These are phyloP conservation scores for Falcaria lacertinaria DNA, from an alignment of 2,888 invertebrate species.

Conservation along the genomic window DNA sequence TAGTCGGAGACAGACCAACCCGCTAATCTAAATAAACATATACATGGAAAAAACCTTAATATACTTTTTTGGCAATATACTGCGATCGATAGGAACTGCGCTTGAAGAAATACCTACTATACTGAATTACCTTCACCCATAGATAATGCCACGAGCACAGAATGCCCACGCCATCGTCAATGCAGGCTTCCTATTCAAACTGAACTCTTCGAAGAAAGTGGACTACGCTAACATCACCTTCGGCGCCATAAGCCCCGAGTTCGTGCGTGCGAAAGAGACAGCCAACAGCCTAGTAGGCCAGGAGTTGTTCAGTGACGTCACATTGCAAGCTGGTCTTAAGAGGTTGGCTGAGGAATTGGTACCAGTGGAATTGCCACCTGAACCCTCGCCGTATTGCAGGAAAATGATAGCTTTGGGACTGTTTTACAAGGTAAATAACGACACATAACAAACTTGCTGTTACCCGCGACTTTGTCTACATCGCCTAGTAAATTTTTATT, in stretches of 20 bases:
- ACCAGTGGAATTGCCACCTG: constrained; percentile 82
- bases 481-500: no score
- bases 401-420: constrained; percentile 85
- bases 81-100: no score
- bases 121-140: constrained; percentile 13
- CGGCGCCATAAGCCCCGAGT: constrained; percentile 81
- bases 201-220: constrained; percentile 61
- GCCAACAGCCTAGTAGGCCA: constrained; percentile 70
- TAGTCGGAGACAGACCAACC: no score
- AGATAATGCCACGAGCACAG: constrained; percentile 88
- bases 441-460: not conserved
- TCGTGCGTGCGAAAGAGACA: constrained; percentile 78
- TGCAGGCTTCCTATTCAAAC: constrained; percentile 84
- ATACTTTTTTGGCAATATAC: no score
- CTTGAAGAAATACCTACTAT: not conserved
- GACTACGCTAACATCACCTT: constrained; percentile 80
- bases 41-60: no score
- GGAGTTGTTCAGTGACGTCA: constrained; percentile 56
- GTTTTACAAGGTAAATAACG: constrained; percentile 86
- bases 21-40: no score
- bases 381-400: constrained; percentile 84
- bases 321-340: constrained; percentile 70
- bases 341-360: constrained; percentile 80
- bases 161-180: constrained; percentile 89
- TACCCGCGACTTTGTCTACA: not conserved